phyloP scores from a whole-genome alignment of 2,888 invertebrate species.

The Parapristionchus giblindavisi region DNA sequence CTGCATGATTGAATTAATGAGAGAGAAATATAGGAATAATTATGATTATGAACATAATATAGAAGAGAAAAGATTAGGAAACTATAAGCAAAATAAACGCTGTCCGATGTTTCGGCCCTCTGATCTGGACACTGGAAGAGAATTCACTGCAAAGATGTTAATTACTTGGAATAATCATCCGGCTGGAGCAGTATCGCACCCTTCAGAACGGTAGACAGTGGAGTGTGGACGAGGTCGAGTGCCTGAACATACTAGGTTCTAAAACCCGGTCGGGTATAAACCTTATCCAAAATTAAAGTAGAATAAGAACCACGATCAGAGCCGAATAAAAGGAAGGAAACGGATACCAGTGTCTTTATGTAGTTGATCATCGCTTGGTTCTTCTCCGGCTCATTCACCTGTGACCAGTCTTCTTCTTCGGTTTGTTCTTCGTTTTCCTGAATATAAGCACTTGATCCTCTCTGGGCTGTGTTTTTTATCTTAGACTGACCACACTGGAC shows the following conservation, averaged over 20 bases:
- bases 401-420: conserved; percentile 19
- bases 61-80: too few species aligned
- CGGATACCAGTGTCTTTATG: conserved; percentile 12
- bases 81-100: too few species aligned
- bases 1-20: too few species aligned
- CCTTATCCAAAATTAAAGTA: not conserved
- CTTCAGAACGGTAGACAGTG: conserved; percentile 85
- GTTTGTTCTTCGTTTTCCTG: conserved; percentile 26
- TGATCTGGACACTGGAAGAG: too few species aligned
- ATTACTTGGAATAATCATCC: conserved; percentile 73
- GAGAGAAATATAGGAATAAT: too few species aligned
- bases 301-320: too few species aligned
- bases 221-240: conserved; percentile 80
- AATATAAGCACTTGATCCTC: not conserved
- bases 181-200: conserved; percentile 84
- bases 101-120: not conserved
- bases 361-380: conserved; percentile 33
- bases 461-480: conserved; percentile 11
- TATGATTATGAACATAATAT: too few species aligned
- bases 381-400: conserved; percentile 20
- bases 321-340: not conserved
- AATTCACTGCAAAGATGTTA: not conserved
- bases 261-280: not conserved
- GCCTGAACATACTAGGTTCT: conserved; percentile 72
- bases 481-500: conserved; percentile 43